These are phyloP conservation scores for Monodelphis domestica DNA, from an alignment of 2,797 vertebrate genomes.

Conservation along the genomic window DNA sequence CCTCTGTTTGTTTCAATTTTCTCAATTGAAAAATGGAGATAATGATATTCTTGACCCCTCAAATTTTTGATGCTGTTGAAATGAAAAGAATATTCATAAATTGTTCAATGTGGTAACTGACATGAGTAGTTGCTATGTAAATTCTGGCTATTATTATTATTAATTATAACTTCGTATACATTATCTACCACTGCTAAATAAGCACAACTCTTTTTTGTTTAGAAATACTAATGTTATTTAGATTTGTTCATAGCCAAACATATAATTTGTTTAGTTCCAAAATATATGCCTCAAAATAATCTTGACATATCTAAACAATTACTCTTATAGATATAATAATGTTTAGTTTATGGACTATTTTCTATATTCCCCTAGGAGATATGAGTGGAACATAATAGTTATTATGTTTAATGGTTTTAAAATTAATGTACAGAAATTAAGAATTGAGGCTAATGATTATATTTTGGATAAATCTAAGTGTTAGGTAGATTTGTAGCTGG, in stretches of 20 bases:
- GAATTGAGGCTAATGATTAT: not conserved
- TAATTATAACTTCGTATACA: not conserved
- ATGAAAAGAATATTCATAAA: not conserved
- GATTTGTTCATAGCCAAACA: not conserved
- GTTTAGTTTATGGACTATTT: not conserved
- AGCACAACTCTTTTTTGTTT: not conserved
- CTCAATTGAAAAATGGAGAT: not conserved
- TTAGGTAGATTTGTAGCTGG: not conserved
- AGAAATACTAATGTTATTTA: not conserved
- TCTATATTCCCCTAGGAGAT: not conserved
- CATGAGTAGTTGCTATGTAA: not conserved
- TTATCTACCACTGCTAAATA: not conserved
- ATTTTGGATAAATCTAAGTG: not conserved
- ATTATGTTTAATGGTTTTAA: not conserved
- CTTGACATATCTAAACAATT: not conserved
- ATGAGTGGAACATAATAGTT: not conserved
- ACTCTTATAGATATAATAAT: not conserved
- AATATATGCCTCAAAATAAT: not conserved
- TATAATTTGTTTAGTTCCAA: not conserved
- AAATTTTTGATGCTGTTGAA: not conserved
- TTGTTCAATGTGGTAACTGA: not conserved
- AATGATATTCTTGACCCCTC: not conserved
- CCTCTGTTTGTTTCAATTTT: not conserved
- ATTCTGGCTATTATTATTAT: not conserved
- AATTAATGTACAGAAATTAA: not conserved